Base-by-base conservation (phyloP, 1,140 invertebrate genomes). In the Aleiodes sp. region DNA sequence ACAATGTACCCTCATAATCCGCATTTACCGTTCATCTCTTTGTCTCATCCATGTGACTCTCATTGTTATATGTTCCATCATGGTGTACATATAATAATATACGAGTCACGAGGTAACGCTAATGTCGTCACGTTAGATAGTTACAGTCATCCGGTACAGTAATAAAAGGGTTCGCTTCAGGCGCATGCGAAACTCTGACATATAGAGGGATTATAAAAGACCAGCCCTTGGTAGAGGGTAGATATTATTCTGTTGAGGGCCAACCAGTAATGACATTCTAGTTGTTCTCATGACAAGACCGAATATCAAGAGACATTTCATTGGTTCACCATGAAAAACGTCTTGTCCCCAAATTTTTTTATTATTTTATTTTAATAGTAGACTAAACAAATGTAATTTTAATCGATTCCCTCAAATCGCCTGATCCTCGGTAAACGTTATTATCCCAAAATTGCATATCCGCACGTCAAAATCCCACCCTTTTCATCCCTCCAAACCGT, bases 61-160 rank as follows among this genome's bases (percentile, higher is more conserved):
- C 29, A 14, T 57, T 43, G 26, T 33, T 39, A 41, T 37, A 57
- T 41, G 16, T 16, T 46, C 19, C 29, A 35, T 70, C 68, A 72
- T 68, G 64, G 68, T 69, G 70, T 74, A 72, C 70, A 76, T 74
- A 78, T 79, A 76, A 80, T 80, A 77, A 76, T 75, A 70, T 74
- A 70, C 68, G 63, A 70, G 66, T 72, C 67, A 76, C 68, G 70
- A 78, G 73, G 75, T 74, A 75, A 63, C 75, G 70, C 70, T 79
- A 81, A 81, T 80, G 79, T 83, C 76, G 75, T 80, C 81, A 78
- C 80, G 76, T 81, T 78, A 78, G 78, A 78, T 77, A 83, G 78
- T 82, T 83, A 82, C 65, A 76, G 78, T 81, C 80, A 82, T 80
- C 80, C 80, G 80, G 80, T 78, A 61, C 76, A 65, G 73, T 75